phyloP scores from a whole-genome alignment of 2,797 vertebrate genomes.

The Fratercula arctica region DNA sequence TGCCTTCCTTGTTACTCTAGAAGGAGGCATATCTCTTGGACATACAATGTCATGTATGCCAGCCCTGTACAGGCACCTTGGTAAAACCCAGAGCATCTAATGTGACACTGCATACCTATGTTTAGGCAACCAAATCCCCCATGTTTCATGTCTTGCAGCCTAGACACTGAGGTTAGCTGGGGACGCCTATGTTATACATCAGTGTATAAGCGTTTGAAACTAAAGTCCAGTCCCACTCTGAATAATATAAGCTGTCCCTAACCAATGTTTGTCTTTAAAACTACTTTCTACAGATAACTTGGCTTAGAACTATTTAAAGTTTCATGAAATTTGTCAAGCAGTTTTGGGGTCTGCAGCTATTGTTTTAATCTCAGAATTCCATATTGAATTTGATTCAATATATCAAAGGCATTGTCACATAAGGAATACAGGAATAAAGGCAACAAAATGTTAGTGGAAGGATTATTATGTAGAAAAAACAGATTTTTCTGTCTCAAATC shows the following conservation, averaged over 20 bases:
- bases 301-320: background rate
- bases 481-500: background rate
- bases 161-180: background rate
- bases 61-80: background rate
- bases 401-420: background rate
- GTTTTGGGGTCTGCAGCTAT: background rate
- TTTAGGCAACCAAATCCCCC: background rate
- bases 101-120: background rate
- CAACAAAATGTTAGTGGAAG: background rate
- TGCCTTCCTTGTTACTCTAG: background rate
- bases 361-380: background rate
- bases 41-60: background rate
- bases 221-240: background rate
- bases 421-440: background rate
- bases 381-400: background rate
- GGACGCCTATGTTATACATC: accelerated
- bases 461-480: background rate
- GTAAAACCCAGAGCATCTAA: background rate
- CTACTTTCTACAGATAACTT: background rate
- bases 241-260: background rate
- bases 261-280: background rate
- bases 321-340: background rate
- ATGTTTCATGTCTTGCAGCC: background rate
- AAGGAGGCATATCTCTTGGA: background rate
- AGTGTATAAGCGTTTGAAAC: background rate